phyloP scores from a whole-genome alignment of 2,797 vertebrate genomes.

The Spondyliosoma cantharus region DNA sequence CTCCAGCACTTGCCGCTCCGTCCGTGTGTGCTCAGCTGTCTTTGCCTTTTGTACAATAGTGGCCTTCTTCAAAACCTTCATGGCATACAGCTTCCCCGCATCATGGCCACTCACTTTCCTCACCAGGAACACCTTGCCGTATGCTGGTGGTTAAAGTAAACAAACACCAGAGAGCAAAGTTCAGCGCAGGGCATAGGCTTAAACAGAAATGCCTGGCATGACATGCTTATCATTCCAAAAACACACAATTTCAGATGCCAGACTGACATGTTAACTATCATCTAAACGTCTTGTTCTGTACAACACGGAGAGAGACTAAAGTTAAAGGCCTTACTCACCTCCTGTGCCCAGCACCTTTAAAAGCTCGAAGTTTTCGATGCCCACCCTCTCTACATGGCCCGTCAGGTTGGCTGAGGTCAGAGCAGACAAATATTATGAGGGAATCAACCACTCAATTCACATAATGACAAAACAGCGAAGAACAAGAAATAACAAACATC shows the following conservation, averaged over 20 bases:
- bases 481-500: not conserved
- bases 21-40: slow-evolving; percentile 95
- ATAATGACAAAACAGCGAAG: not conserved
- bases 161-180: slow-evolving; percentile 35
- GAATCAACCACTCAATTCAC: not conserved
- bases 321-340: slow-evolving; percentile 86
- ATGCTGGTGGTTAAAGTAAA: slow-evolving; percentile 83
- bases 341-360: slow-evolving; percentile 98
- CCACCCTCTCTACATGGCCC: slow-evolving; percentile 96
- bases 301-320: not conserved
- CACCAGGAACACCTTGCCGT: slow-evolving; percentile 98
- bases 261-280: not conserved
- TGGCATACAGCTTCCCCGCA: slow-evolving; percentile 94
- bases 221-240: slow-evolving; percentile 20
- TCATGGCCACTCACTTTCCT: slow-evolving; percentile 97
- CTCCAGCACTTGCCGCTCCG: slow-evolving; percentile 96
- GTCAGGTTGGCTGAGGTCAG: slow-evolving; percentile 93
- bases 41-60: slow-evolving; percentile 98
- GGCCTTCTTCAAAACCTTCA: slow-evolving; percentile 99
- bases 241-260: not conserved
- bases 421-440: slow-evolving; percentile 32
- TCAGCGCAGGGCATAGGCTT: slow-evolving; percentile 4
- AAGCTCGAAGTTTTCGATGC: slow-evolving; percentile 99
- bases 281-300: slow-evolving; percentile 9
- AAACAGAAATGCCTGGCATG: not conserved